These are phyloP conservation scores for Penaeus vannamei DNA, from an alignment of 1,140 invertebrate genomes.

Conservation along the genomic window DNA sequence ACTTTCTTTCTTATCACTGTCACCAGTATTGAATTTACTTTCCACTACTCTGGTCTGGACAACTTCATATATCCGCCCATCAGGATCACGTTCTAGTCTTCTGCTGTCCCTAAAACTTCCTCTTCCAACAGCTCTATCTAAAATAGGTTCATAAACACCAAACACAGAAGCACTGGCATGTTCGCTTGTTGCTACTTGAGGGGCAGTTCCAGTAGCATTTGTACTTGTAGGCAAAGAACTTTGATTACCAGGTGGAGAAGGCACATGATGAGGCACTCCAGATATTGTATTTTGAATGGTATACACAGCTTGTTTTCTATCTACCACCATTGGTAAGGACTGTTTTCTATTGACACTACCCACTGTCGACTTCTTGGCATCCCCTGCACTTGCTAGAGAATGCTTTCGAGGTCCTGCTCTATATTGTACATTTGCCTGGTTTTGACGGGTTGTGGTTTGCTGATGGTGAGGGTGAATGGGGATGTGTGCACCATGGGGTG, in stretches of 20 bases:
- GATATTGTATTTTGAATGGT: conserved; percentile 60
- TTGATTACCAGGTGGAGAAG: conserved; percentile 50
- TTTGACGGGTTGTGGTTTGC: conserved; percentile 3
- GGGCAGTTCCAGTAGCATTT: conserved; percentile 37
- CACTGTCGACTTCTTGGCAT: conserved; percentile 26
- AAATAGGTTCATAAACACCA: conserved; percentile 52
- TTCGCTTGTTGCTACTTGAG: conserved; percentile 41
- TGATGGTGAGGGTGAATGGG: conserved; percentile 55
- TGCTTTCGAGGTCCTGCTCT: conserved; percentile 44
- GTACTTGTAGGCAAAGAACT: conserved; percentile 51
- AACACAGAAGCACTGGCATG: conserved; percentile 49
- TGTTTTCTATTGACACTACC: conserved; percentile 42
- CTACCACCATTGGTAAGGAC: conserved; percentile 53
- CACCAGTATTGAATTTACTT: conserved; percentile 48
- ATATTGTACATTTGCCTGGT: conserved; percentile 40
- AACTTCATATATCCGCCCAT: conserved; percentile 57
- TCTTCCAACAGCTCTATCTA: conserved; percentile 50
- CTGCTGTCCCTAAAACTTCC: conserved; percentile 52
- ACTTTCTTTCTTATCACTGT: conserved; percentile 36
- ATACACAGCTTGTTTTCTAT: conserved; percentile 67
- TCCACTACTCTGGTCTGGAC: conserved; percentile 61
- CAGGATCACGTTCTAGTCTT: conserved; percentile 56
- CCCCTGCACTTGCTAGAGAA: conserved; percentile 42
- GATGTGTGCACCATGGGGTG: conserved; percentile 55
- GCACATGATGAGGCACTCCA: conserved; percentile 58